phyloP scores from a whole-genome alignment of 2,113 vertebrate species.

The Phasianus colchicus region DNA sequence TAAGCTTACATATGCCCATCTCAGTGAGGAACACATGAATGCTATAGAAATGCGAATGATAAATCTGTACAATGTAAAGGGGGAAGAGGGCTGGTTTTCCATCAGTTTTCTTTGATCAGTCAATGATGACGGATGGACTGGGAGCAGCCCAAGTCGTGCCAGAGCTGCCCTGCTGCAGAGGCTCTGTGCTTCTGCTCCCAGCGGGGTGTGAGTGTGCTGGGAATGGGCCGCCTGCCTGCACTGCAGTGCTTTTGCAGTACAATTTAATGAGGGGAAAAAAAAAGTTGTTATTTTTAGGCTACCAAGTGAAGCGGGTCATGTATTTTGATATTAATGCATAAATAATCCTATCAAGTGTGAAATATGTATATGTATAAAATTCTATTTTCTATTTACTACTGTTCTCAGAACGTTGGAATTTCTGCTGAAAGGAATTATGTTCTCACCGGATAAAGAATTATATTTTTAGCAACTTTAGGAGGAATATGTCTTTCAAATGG shows the following conservation, averaged over 20 bases:
- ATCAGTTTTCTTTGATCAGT: fast-evolving
- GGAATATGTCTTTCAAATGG: not conserved
- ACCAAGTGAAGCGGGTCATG: not conserved
- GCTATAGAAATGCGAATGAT: not conserved
- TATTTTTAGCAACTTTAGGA: not conserved
- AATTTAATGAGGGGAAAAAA: not conserved
- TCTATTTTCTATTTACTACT: not conserved
- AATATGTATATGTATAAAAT: too few species aligned
- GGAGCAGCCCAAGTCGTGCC: fast-evolving
- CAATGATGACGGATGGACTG: not conserved
- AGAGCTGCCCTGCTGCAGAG: not conserved
- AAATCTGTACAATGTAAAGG: not conserved
- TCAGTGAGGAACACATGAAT: not conserved
- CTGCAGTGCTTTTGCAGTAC: not conserved
- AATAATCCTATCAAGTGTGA: not conserved
- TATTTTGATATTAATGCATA: not conserved
- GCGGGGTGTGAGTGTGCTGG: not conserved
- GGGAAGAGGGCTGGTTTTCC: not conserved
- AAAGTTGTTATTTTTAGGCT: not conserved
- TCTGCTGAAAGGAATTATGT: not conserved
- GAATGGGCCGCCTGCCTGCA: not conserved
- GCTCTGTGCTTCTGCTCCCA: fast-evolving
- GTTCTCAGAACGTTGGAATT: not conserved
- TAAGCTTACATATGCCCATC: not conserved
- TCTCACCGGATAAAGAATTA: not conserved